Base-by-base conservation (phyloP, 2,888 invertebrate species). In the Diaphora mendica region DNA sequence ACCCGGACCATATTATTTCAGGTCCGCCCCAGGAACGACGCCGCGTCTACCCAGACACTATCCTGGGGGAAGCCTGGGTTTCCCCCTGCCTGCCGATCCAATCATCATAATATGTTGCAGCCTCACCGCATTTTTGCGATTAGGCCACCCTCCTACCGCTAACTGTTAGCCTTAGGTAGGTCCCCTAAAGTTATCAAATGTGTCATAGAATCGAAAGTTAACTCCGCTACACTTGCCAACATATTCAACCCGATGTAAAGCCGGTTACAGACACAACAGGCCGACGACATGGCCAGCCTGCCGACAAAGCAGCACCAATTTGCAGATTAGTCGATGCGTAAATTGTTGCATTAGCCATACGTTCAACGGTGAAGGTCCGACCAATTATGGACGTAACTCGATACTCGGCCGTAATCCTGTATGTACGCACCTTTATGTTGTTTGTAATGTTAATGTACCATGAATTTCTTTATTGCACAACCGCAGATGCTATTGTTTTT, bases 271-370 rank as follows among this genome's bases (percentile, higher is more conserved):
- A 90, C 84, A 84, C 74, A 78, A 77, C 78, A 76, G 80, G 78
- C 83, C 86, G 85, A 85, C 88, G 87, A 89, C 89, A 90, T 85
- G 87, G 82, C 83, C 82, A 78, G 85, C 68, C 78, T 80, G 86
- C 91, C 93, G 93, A 92, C 94, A 94, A 94, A 94, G 94, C 92
- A 89, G 88, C 89, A 91, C 92, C 94, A 94, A 95, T 95, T 95
- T 94, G 93, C 91, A 92, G 91, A 93, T 92, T 90, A 93, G 89
- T 86, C 91, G 94, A 92, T 93, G 94, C 95, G 93, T 95, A 91
- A 95, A 94, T 90, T 91, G 93, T 92, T 92, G 93, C 92, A 92
- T 94, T 93, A 93, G 92, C 91, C 89, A 82, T 87, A 89, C 91
- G 88, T 84, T 87, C 87, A 85, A 85, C 86, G 89, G 84, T 82